A percentile compares a stretch with the other conserved stretches of the same genome.
These are phyloP conservation scores for Drosophila anceps DNA, from an alignment of 2,888 invertebrate genomes.

Conservation along the genomic window DNA sequence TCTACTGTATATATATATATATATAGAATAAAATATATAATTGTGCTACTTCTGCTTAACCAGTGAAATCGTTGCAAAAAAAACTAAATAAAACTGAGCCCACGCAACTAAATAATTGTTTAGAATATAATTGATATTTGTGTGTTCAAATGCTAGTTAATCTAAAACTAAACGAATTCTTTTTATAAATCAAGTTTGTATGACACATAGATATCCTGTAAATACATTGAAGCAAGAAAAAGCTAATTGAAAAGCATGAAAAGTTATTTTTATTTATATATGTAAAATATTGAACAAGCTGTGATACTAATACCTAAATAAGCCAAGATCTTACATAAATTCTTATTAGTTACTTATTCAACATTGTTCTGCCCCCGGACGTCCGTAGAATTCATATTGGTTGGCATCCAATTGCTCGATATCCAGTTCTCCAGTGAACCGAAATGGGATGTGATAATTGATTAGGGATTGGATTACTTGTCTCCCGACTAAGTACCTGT, in stretches of 20 bases:
- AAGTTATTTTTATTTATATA: not conserved
- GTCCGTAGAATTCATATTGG: not conserved
- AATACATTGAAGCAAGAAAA: not conserved
- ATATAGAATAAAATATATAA: not conserved
- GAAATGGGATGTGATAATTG: not conserved
- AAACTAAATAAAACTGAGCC: not conserved
- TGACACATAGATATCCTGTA: constrained; percentile 3
- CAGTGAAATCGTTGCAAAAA: constrained; percentile 8
- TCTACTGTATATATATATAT: constrained; percentile 1
- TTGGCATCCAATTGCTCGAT: not conserved
- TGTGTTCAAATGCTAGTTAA: constrained; percentile 12
- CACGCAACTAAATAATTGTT: constrained; percentile 1
- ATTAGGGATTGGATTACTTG: no score
- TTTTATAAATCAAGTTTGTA: constrained; percentile 2
- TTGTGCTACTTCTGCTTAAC: not conserved
- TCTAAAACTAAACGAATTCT: not conserved
- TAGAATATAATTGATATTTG: not conserved
- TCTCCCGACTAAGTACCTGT: not conserved
- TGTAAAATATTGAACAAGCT: constrained; percentile 6
- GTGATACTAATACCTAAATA: not conserved
- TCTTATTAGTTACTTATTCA: not conserved
- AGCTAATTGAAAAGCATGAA: not conserved
- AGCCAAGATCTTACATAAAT: not conserved
- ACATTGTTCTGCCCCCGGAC: constrained; percentile 5
- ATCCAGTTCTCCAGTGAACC: not conserved